A percentile compares a stretch with the other conserved stretches of the same genome.
phyloP scores from a whole-genome alignment of 2,797 vertebrate species.

The Protosalanx chinensis region DNA sequence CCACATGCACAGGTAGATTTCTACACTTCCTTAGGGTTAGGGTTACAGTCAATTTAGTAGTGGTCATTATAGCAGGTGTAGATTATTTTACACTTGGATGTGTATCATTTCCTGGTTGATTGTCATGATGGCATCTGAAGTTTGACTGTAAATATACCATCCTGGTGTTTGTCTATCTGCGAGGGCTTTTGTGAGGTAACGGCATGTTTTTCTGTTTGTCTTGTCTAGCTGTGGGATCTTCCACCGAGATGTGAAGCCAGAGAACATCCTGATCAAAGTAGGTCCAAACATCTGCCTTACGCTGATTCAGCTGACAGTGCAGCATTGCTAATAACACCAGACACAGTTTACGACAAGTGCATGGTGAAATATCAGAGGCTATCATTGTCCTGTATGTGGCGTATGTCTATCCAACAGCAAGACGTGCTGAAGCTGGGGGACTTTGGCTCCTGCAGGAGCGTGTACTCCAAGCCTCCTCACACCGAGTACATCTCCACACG shows the following conservation, averaged over 20 bases:
- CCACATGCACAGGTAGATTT: slow-evolving; percentile 14
- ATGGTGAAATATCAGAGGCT: slow-evolving; percentile 15
- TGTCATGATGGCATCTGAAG: too few species aligned
- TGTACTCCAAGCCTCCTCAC: slow-evolving; percentile 82
- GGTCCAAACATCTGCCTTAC: background rate
- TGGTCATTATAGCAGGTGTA: background rate
- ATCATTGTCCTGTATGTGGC: slow-evolving; percentile 81
- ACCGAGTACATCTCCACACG: slow-evolving; percentile 85
- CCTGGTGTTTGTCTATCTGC: background rate
- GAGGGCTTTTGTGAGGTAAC: background rate
- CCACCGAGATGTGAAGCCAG: slow-evolving; percentile 10
- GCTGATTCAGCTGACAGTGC: background rate
- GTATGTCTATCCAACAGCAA: slow-evolving; percentile 77
- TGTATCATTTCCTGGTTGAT: too few species aligned
- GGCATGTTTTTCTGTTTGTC: background rate
- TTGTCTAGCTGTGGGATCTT: slow-evolving; percentile 9
- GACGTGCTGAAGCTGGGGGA: slow-evolving; percentile 14
- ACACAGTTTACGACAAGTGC: background rate
- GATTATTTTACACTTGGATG: background rate
- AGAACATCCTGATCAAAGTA: slow-evolving; percentile 17
- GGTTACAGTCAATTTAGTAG: background rate
- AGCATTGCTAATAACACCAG: too few species aligned
- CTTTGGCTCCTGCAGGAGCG: slow-evolving; percentile 13
- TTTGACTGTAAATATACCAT: background rate
- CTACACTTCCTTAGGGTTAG: background rate